Base-by-base conservation (phyloP, 1,140 invertebrate species). In the Metopolophium dirhodum region DNA sequence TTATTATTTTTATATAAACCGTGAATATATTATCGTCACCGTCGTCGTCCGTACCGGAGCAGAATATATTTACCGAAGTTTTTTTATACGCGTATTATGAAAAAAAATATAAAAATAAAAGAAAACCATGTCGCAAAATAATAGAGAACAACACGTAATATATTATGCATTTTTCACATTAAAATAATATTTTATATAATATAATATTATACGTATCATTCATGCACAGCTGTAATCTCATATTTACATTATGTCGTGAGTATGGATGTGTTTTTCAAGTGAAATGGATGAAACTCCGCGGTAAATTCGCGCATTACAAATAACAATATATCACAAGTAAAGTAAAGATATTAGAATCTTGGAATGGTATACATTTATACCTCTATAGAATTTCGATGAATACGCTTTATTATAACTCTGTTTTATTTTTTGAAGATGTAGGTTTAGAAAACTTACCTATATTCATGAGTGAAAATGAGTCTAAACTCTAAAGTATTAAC, bases 31-130 rank as follows among this genome's bases (percentile, higher is more conserved):
- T 88, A 88, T 87, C 45, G 45, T 49, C 11, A 1, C 11, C 30
- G 7, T 87, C 83, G 37, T 85, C 61, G 23, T 87, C 45, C 30
- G 14, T 45, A 45, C 45, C 6, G 45, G 86, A 51, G 86, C 47
- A 49, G 86, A 88, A 88, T 88, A 88, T 88, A 88, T 88, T 88
- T 88, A 49, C 86, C 26, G 86, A 41, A 88, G 30, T n/a, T 88
- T 88, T 37, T 88, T 88, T 88, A 88, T 88, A 30, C 26, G 7
- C 14, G 47, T 51, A 51, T 51, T n/a, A 85, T 85, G 37, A 86
- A 86, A 77, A 86, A 77, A 68, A 41, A 83, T 82, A n/a, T 35
- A 82, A 26, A 83, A 83, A 77, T 7, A 68, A 68, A n/a, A 68
- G 14, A n/a, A n/a, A 77, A 77, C 61, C 18, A 49, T 47, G 85